Evolutionary conservation across 2,888 invertebrate genomes (phyloP), one percentile per base, ranked within the genome.

Genomic region (Drosophila greeni): DNA sequence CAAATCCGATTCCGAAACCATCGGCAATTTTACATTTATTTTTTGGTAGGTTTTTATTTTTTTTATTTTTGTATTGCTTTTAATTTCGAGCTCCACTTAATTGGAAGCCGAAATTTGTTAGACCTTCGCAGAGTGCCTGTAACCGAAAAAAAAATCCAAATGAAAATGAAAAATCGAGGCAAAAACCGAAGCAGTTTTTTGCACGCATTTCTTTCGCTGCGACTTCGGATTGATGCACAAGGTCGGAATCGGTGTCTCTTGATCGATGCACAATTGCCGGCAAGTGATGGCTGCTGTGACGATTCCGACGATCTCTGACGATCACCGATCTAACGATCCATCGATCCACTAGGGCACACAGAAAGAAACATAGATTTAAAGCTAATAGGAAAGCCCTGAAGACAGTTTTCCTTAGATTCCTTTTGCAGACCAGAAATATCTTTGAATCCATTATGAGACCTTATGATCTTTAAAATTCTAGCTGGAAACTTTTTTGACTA

Each of bases 181-280:
- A 42, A 37, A 54, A 60, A 52, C 36, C 45, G 6, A 43, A 31
- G 52, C 65, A 65, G 39, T 31, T 62, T 60, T 70, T 73, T 78
- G 72, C 57, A 84, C 82, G 76, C 82, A 82, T 81, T 79, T 82
- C 76, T 82, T 72, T 70, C 55, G 49, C 59, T 37, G 29, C 31
- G 43, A 65, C 7, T 45, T 24, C 12, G 53, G 66, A 70, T 62
- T 59, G 62, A 60, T 54, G 40, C 47, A 70, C 73, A 84, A 82
- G 80, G 80, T 80, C 72, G 64, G 18, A 29, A 45, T 64, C 64
- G 66, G 34, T 54, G 53, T 64, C 66, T 54, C 66, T 53, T 86
- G 82, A 86, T 85, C 75, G 85, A 83, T 85, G 77, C 76, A 85
- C 84, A 86, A 86, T 85, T 81, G 85, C 70, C 66, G 70, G 74